A percentile compares a stretch with the other conserved stretches of the same genome.
Conservation (phyloP, 2,888 invertebrate species). For the Ommatoiulus sabulosus region DNA sequence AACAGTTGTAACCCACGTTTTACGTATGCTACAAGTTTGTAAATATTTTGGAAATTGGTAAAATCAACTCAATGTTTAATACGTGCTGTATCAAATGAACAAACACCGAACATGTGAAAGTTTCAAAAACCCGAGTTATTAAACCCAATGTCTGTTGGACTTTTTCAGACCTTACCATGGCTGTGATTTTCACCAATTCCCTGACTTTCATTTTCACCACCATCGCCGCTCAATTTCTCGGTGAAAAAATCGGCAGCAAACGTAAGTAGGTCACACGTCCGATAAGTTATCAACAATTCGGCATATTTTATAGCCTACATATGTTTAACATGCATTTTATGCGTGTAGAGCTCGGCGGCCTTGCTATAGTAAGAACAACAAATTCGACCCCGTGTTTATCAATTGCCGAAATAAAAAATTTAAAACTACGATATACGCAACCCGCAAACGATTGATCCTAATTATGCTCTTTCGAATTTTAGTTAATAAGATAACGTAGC, state of each 20-base stretch:
- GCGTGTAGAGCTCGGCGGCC: neutral
- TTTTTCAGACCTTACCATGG: constrained; percentile 77
- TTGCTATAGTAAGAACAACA: neutral
- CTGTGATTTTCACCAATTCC: constrained; percentile 86
- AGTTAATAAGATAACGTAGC: neutral
- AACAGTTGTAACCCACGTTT: no score
- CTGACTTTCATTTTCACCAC: constrained; percentile 88
- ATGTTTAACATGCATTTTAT: neutral
- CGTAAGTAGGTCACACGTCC: constrained; percentile 68
- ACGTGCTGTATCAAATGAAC: no score
- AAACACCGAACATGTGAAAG: no score
- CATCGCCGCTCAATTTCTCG: constrained; percentile 78
- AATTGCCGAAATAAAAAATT: neutral
- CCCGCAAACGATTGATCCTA: neutral
- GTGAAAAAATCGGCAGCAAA: constrained; percentile 76
- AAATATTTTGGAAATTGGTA: no score
- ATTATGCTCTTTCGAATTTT: neutral
- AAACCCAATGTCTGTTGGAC: no score
- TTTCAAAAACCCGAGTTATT: no score
- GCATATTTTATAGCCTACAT: neutral
- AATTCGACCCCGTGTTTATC: neutral
- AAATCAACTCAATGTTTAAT: no score
- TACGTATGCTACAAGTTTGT: no score
- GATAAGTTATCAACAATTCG: neutral
- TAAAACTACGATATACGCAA: neutral